Evolutionary conservation across 1,140 invertebrate genomes (phyloP), one percentile per base, ranked within the genome.

Genomic region (Aphelenchoides fujianensis): DNA sequence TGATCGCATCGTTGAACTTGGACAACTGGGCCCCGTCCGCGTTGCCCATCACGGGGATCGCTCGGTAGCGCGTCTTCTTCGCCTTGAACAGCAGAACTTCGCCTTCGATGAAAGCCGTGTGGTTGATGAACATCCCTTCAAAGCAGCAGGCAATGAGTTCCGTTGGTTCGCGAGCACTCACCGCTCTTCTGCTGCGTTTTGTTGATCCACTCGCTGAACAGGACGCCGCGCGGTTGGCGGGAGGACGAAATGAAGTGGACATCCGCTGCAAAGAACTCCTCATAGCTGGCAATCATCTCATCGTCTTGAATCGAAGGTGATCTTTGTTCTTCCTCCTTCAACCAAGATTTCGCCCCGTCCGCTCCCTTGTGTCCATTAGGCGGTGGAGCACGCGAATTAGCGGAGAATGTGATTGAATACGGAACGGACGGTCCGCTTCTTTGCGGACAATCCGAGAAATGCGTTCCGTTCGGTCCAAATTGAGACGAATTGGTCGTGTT

Each of bases 41-140:
- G 41, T 31, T 41, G 63, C 69, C 66, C 76, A 78, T 78, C 28
- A 78, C 61, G n/a, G 76, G 74, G 69, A 78, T 81, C 0, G 76
- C 76, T 53, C 76, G 48, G 64, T 78, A 72, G 1, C 79, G 35
- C 66, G 55, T 81, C 48, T 80, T 78, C 30, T 81, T 78, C 35
- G 78, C 80, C 36, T 62, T 35, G 41, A 78, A 78, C 27, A 78
- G 57, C 9, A 78, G n/a, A n/a, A 78, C 76, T 72, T 78, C 76
- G 9, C 76, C 76, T 62, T 78, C 79, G 3, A 79, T 67, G 30
- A 68, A 69, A 12, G 73, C 32, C 28, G 53, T 35, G 12, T 79
- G 78, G 55, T 78, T 68, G 12, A 78, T 66, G 28, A 81, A 75
- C 5, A 77, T 67, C 5, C 74, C 74, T 76, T n/a, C n/a, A n/a